Conservation (phyloP, 1,140 invertebrate species). For the Drosophila pachea region DNA sequence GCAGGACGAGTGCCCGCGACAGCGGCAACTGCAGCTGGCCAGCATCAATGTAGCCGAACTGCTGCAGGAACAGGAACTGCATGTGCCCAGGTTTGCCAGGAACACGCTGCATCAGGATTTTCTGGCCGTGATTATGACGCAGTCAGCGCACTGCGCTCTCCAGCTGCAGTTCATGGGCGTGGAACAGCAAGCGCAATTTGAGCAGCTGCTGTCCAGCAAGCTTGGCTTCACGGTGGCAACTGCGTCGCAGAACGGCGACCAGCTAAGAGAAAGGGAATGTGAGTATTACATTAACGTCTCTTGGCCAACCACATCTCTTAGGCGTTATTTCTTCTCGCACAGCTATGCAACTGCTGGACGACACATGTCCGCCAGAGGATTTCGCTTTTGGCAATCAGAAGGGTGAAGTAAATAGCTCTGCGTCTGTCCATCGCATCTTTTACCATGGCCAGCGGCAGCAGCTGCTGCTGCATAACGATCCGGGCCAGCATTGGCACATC, state of each 20-base stretch:
- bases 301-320: background rate
- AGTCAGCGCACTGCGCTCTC: conserved; percentile 34
- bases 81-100: conserved; percentile 38
- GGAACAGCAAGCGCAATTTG: conserved; percentile 32
- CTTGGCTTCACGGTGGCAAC: conserved; percentile 28
- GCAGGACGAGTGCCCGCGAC: background rate
- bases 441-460: conserved; percentile 42
- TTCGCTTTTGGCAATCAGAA: background rate
- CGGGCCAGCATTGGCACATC: conserved; percentile 47
- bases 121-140: conserved; percentile 53
- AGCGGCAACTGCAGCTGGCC: conserved; percentile 54
- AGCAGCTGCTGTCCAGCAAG: conserved; percentile 38
- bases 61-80: conserved; percentile 23
- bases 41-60: conserved; percentile 36
- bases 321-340: background rate
- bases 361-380: background rate
- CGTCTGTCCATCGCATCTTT: conserved; percentile 45
- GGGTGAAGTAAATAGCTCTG: too few relatives aligned
- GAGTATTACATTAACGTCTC: background rate
- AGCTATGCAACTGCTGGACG: conserved; percentile 25
- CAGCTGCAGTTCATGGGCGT: conserved; percentile 35
- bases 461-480: conserved; percentile 48
- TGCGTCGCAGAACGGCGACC: conserved; percentile 3
- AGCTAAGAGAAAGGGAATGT: background rate
- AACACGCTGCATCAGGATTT: conserved; percentile 58